Evolutionary conservation across 2,113 vertebrate genomes (phyloP).

Genomic region (Campylorhamphus procurvoides): DNA sequence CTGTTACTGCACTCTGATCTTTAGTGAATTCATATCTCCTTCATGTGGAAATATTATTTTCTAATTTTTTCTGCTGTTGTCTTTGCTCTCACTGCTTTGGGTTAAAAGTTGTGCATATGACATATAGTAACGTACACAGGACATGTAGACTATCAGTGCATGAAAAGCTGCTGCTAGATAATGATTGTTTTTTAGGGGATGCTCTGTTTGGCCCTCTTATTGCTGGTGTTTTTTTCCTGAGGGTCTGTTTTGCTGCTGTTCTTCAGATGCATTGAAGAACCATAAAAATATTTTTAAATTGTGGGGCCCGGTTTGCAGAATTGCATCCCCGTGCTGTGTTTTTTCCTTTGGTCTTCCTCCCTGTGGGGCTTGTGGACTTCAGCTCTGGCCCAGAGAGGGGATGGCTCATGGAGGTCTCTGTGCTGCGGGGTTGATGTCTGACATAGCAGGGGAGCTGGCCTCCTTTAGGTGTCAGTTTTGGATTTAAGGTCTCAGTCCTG

Average conservation of each 20-base stretch:
- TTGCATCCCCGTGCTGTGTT: neutral
- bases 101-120: neutral
- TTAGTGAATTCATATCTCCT: neutral
- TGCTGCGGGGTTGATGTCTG: neutral
- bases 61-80: neutral
- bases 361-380: neutral
- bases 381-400: neutral
- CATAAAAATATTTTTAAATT: neutral
- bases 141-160: neutral
- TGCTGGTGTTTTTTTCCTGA: neutral
- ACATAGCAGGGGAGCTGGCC: accelerated
- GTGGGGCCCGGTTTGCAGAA: neutral
- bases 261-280: neutral
- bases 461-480: accelerated
- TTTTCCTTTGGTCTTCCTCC: neutral
- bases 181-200: neutral
- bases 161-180: neutral
- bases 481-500: neutral
- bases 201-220: neutral
- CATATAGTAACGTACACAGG: neutral
- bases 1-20: neutral
- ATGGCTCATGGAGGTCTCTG: neutral
- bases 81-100: neutral
- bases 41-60: neutral
- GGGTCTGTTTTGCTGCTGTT: neutral